phyloP scores from a whole-genome alignment of 2,113 vertebrate species.

The Channa maculata region DNA sequence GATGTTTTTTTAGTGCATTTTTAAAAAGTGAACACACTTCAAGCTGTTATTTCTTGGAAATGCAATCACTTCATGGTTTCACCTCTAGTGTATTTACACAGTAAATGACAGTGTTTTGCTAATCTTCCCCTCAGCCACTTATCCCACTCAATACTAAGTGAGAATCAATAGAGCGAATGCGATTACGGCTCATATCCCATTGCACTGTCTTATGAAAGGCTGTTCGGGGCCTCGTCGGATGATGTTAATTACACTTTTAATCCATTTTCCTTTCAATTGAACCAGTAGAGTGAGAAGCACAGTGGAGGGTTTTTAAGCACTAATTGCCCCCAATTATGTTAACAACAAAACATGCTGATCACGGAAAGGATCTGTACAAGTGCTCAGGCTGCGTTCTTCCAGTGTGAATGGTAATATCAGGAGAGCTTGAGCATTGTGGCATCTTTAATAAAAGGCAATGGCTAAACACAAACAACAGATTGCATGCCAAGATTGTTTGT shows the following conservation, averaged over 20 bases:
- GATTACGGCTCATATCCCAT: conserved; percentile 73
- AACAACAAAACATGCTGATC: conserved; percentile 59
- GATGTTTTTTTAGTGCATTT: background rate
- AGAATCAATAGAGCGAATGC: conserved; percentile 75
- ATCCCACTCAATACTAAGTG: conserved; percentile 62
- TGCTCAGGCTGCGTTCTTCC: conserved; percentile 8
- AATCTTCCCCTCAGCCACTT: conserved; percentile 60
- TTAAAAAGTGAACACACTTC: background rate
- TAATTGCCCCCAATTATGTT: conserved; percentile 76
- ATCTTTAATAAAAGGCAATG: background rate
- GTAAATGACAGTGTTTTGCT: conserved; percentile 35
- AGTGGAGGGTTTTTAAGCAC: conserved; percentile 45
- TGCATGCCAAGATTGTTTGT: background rate
- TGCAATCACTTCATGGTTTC: conserved; percentile 20
- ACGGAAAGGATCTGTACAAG: conserved; percentile 31
- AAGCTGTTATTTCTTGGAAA: conserved; percentile 30
- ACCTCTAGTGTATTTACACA: conserved; percentile 23
- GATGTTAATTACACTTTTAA: conserved; percentile 76
- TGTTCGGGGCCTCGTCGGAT: conserved; percentile 68
- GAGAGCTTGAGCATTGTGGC: background rate
- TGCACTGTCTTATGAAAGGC: conserved; percentile 73
- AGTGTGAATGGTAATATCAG: conserved; percentile 13
- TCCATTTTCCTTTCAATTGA: conserved; percentile 71
- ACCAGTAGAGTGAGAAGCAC: conserved; percentile 37
- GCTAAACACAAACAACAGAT: background rate